Evolutionary conservation across 2,888 invertebrate genomes (phyloP), one percentile per base, ranked within the genome.

Genomic region (Drosophila setosimentum): DNA sequence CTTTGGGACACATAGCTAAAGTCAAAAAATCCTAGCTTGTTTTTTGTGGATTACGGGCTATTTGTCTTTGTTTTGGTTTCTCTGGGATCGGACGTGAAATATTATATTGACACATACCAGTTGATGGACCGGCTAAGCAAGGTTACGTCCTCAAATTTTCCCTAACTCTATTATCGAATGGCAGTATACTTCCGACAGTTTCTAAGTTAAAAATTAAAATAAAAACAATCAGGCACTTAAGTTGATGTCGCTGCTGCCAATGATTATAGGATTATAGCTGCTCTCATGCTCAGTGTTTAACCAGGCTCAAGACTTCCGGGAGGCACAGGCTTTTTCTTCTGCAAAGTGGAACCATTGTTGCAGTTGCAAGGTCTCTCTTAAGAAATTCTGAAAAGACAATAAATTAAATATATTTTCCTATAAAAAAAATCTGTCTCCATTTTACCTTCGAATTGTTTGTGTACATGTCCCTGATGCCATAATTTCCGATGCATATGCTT

Each of bases 261-360:
- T 18, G 21, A 33, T 24, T n/a, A 16, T 7, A n/a, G 24, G 27
- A 55, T n/a, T n/a, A n/a, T n/a, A 27, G 35, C 35, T 37, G 11
- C 27, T 27, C 11, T 54, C 24, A 24, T 33, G 24, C 27, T 33
- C 27, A 49, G 49, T 6, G 27, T 27, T 49, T 27, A 24, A 27
- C 54, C 24, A 55, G 55, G 35, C 37, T 55, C 37, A 55, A 13
- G 55, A 24, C 55, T 55, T 55, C 55, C 4, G n/a, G 37, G 24
- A 35, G 27, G 18, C 33, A 24, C 24, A 24, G 18, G 21, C 7
- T 13, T 35, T 27, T n/a, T 37, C n/a, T 16, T 24, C 45, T 45
- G 45, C 45, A 45, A 45, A 24, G 21, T 8, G 16, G 24, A 24
- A 4, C 45, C 45, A 45, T 45, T 45, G 45, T 24, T 24, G 45